These are phyloP conservation scores for Oplegnathus fasciatus DNA, from an alignment of 2,113 vertebrate species.

Conservation along the genomic window DNA sequence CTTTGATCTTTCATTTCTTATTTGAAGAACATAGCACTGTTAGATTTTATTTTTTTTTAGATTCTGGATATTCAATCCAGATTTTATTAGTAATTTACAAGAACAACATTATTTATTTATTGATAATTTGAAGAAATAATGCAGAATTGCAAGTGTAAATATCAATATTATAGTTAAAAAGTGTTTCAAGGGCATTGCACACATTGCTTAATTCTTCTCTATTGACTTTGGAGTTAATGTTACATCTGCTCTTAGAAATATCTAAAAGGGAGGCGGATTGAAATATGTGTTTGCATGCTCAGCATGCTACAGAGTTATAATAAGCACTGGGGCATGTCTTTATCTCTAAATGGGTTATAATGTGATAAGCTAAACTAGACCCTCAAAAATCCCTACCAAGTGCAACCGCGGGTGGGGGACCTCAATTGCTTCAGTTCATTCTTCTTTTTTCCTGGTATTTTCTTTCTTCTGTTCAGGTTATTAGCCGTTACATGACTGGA, in stretches of 20 bases:
- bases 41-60: not conserved
- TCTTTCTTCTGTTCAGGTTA: slow-evolving; percentile 91
- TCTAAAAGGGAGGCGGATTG: slow-evolving; percentile 59
- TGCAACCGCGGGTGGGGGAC: slow-evolving; percentile 92
- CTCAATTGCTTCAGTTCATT: slow-evolving; percentile 93
- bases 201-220: slow-evolving; percentile 63
- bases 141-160: slow-evolving; percentile 3
- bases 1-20: slow-evolving; percentile 10
- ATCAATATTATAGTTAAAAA: slow-evolving; percentile 47
- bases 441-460: slow-evolving; percentile 81
- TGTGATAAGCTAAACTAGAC: slow-evolving; percentile 95
- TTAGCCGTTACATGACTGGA: slow-evolving; percentile 93
- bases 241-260: slow-evolving; percentile 65
- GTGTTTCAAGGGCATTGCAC: slow-evolving; percentile 59
- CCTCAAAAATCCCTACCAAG: slow-evolving; percentile 89
- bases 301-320: slow-evolving; percentile 88
- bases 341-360: slow-evolving; percentile 96
- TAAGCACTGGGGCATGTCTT: slow-evolving; percentile 90
- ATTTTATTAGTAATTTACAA: slow-evolving; percentile 17
- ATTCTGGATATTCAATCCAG: not conserved
- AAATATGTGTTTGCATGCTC: slow-evolving; percentile 80
- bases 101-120: slow-evolving; percentile 16
- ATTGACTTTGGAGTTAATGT: slow-evolving; percentile 70
- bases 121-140: slow-evolving; percentile 3
- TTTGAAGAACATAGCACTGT: not conserved